phyloP scores from a whole-genome alignment of 2,797 vertebrate genomes.

The Amniataba percoides region DNA sequence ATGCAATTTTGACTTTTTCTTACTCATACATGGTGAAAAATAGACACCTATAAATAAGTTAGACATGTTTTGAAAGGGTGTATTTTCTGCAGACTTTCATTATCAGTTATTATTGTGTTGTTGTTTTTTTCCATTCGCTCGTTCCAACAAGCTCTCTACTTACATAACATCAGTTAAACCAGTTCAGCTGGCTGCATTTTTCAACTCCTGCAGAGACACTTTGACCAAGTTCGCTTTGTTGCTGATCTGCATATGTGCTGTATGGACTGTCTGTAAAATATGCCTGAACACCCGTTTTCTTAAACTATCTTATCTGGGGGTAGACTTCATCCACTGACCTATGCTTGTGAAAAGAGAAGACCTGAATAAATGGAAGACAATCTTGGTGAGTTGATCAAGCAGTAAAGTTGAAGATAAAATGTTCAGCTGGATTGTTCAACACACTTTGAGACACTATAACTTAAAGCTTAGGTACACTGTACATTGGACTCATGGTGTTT shows the following conservation, averaged over 20 bases:
- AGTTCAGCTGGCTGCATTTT: not conserved
- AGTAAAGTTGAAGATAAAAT: too few species aligned
- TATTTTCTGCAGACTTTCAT: too few species aligned
- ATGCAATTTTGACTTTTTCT: not conserved
- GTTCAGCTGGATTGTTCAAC: too few species aligned
- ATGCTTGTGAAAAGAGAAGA: too few species aligned
- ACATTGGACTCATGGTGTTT: too few species aligned
- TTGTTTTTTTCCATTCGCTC: too few species aligned
- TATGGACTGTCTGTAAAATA: not conserved
- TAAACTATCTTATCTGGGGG: not conserved
- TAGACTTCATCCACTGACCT: too few species aligned
- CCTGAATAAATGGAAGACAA: too few species aligned
- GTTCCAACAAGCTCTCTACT: not conserved
- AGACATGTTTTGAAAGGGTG: not conserved
- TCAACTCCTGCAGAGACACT: rapidly evolving
- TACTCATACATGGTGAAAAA: not conserved
- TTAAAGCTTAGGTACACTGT: too few species aligned
- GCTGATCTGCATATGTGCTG: not conserved
- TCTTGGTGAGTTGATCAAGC: too few species aligned
- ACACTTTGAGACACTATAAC: too few species aligned
- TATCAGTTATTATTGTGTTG: too few species aligned
- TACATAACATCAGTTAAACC: not conserved
- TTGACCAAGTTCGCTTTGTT: not conserved
- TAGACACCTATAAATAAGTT: not conserved
- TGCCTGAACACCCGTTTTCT: not conserved